phyloP scores from a whole-genome alignment of 2,888 invertebrate genomes.

The Hyles lineata region DNA sequence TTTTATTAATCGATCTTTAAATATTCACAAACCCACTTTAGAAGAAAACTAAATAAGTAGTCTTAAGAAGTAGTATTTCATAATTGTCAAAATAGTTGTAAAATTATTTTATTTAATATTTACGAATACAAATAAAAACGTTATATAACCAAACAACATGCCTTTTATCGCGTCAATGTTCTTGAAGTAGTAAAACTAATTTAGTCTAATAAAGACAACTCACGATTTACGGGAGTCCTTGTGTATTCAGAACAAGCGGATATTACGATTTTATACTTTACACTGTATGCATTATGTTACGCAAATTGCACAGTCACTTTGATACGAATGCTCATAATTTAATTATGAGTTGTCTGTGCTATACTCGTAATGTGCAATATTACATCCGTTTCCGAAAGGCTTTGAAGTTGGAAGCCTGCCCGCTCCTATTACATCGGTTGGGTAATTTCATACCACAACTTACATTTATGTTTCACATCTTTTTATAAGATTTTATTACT shows the following conservation, averaged over 20 bases:
- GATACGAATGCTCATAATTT: conserved; percentile 51
- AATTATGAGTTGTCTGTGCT: conserved; percentile 53
- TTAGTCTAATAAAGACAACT: conserved; percentile 19
- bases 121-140: not conserved
- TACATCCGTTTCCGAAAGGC: conserved; percentile 71
- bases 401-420: conserved; percentile 36
- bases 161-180: conserved; percentile 8
- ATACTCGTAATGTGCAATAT: conserved; percentile 37
- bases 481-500: not conserved
- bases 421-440: conserved; percentile 13
- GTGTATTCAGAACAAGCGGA: conserved; percentile 43
- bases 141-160: not conserved
- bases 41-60: no score
- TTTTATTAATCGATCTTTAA: no score
- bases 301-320: conserved; percentile 53
- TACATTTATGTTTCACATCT: not conserved
- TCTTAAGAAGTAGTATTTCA: not conserved
- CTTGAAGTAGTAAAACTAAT: conserved; percentile 23
- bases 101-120: not conserved
- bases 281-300: conserved; percentile 52
- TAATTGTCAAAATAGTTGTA: not conserved
- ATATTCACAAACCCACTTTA: no score
- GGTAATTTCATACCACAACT: conserved; percentile 4
- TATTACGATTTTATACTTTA: conserved; percentile 52
- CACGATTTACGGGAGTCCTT: conserved; percentile 39